Base-by-base conservation (phyloP, 2,797 vertebrate species). In the Moxostoma hubbsi region DNA sequence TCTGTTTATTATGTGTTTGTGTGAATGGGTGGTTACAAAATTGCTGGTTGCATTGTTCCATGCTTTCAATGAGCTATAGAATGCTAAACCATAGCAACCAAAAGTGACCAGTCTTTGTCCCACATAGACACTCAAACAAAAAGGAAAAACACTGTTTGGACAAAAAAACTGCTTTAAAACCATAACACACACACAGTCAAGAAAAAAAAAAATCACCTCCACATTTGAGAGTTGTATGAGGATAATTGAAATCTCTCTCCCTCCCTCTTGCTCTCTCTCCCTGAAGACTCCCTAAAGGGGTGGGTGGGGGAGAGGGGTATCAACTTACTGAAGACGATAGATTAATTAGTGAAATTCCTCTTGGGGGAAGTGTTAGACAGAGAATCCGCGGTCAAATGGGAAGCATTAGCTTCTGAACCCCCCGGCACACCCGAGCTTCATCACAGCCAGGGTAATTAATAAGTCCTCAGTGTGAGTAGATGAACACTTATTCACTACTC, bases 291-390 rank as follows among this genome's bases (percentile, higher is more conserved):
- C 24, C 24, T 24, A 24, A 24, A 24, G 24, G 55, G 51, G 54
- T 24, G n/a, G 69, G 77, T 82, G 80, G 54, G 66, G 81, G 75
- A 69, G 72, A 63, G 76, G 76, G 81, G 72, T 66, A 77, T 79
- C 67, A 69, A 75, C 63, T 84, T 75, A 82, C 77, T 82, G 85
- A 81, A 84, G 79, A 83, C 59, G 81, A 83, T 81, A 89, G 93
- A 93, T 94, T 93, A 93, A 94, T 94, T 93, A 93, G 92, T 89
- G 91, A 82, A 79, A 77, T 62, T 77, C 68, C 84, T 93, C 92
- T 92, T 92, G 68, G 82, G 86, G 92, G 92, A 93, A 88, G 81
- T 89, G 92, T 94, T 93, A 93, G 90, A 83, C 89, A 92, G 90
- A 91, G 92, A 88, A 92, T 90, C 75, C 86, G 87, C 89, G 91